Evolutionary conservation across 2,888 invertebrate species (phyloP), one percentile per base, ranked within the genome.

Genomic region (Graphium colonna): DNA sequence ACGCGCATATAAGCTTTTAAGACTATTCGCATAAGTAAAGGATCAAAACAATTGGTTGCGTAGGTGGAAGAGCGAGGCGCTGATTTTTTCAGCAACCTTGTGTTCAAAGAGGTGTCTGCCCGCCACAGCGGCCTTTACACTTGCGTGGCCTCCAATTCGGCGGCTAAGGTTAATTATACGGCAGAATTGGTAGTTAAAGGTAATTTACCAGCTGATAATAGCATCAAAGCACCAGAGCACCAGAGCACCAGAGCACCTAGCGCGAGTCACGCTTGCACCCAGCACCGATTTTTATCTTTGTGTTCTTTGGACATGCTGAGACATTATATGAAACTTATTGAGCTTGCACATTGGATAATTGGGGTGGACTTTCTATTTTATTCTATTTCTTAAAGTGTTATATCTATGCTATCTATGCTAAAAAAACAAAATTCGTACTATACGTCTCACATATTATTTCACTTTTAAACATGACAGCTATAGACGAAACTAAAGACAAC

Each of bases 161-260:
- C 94, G 56, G 93, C 94, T 65, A 93, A 92, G 79, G 93, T 93
- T 73, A 93, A 93, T 84, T 93, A 91, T 78, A 94, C 94, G 52
- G 93, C 94, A 55, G 93, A 93, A 68, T 86, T 94, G 70, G 92
- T 93, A 86, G 94, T 94, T 60, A 93, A 93, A 91, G 94, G 94
- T 94, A 92, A 79, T 67, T n/a, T n/a, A n/a, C n/a, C n/a, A n/a
- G n/a, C n/a, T n/a, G 28, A 38, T 47, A 56, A 46, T 44, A 58
- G 58, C 60, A 21, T n/a, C n/a, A n/a, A n/a, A n/a, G n/a, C n/a
- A 59, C 55, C 47, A 33, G 38, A 57, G 61, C 60, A 61, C 54
- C 51, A 52, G 50, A 60, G 59, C 61, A 59, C 56, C 40, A 59
- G 56, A 48, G 54, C 60, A 61, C 61, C 45, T 59, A 55, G 59